Conservation (phyloP, 2,797 vertebrate genomes). For the Danio jaintianensis region DNA sequence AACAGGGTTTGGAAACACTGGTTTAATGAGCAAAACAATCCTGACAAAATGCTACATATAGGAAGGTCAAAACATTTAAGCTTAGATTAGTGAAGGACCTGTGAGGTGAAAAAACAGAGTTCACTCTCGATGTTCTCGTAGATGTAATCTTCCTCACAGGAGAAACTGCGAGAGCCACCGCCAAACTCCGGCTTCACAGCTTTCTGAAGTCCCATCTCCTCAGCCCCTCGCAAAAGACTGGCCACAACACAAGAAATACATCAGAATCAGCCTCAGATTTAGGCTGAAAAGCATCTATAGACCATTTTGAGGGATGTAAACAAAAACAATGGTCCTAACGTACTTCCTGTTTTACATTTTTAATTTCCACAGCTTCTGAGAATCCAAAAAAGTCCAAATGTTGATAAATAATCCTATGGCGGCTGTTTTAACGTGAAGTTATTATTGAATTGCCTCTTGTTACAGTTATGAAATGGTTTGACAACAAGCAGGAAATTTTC, state of each 20-base stretch:
- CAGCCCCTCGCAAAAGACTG: constrained; percentile 93
- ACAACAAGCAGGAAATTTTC: too few relatives aligned
- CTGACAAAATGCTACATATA: background rate
- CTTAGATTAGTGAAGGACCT: constrained; percentile 76
- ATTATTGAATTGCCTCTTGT: too few relatives aligned
- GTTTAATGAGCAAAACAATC: background rate
- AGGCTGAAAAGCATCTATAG: background rate
- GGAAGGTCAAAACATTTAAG: background rate
- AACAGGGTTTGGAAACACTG: too few relatives aligned
- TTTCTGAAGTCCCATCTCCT: constrained; percentile 92
- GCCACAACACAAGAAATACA: background rate
- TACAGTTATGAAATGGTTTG: too few relatives aligned
- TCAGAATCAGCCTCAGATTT: background rate
- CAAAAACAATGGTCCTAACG: too few relatives aligned
- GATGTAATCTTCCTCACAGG: constrained; percentile 97
- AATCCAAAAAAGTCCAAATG: too few relatives aligned
- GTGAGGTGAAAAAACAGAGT: constrained; percentile 94
- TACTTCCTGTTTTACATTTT: too few relatives aligned
- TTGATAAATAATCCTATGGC: too few relatives aligned
- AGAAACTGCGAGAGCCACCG: constrained; percentile 90
- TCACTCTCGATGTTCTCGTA: constrained; percentile 97
- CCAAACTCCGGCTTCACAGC: constrained; percentile 92
- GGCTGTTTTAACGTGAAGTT: too few relatives aligned
- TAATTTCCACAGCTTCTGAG: too few relatives aligned
- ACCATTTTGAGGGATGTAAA: too few relatives aligned